Evolutionary conservation across 2,113 vertebrate species (phyloP).

Genomic region (Platysteira castanea): DNA sequence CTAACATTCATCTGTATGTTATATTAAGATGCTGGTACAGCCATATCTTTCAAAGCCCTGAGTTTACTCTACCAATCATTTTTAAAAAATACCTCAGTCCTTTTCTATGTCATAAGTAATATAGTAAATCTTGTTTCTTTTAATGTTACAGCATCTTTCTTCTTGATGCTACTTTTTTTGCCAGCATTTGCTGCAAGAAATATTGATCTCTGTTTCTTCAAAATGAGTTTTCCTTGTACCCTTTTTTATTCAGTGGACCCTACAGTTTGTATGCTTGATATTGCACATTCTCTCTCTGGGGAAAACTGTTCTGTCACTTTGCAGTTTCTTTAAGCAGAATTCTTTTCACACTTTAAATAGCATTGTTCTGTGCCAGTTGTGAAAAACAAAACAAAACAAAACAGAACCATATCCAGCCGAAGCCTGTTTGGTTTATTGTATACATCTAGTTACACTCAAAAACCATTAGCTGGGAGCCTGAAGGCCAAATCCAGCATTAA

Average conservation of each 20-base stretch:
- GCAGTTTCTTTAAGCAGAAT: background rate
- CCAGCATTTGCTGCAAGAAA: background rate
- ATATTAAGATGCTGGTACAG: slow-evolving; percentile 5
- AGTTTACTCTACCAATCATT: slow-evolving; percentile 12
- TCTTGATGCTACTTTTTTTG: background rate
- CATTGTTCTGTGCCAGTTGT: background rate
- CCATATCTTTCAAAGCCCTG: background rate
- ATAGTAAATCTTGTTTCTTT: background rate
- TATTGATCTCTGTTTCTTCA: slow-evolving; percentile 38
- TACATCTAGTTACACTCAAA: background rate
- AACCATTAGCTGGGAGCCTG: background rate
- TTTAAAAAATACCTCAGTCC: background rate
- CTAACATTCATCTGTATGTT: background rate
- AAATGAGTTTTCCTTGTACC: slow-evolving; percentile 51
- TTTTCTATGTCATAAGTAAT: slow-evolving; percentile 8
- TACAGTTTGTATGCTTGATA: background rate
- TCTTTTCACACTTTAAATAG: slow-evolving; percentile 13
- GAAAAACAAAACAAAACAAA: background rate
- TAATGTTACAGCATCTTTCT: slow-evolving; percentile 21
- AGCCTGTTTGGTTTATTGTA: background rate
- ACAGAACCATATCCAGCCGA: background rate
- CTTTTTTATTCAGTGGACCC: background rate
- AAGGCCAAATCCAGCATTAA: background rate
- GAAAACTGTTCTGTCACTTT: background rate
- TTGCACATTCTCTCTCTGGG: background rate